Percentiles rank a stretch among this genome's conserved stretches.
These are phyloP conservation scores for Ptychoptera albimana DNA, from an alignment of 2,888 invertebrate genomes.

Conservation along the genomic window DNA sequence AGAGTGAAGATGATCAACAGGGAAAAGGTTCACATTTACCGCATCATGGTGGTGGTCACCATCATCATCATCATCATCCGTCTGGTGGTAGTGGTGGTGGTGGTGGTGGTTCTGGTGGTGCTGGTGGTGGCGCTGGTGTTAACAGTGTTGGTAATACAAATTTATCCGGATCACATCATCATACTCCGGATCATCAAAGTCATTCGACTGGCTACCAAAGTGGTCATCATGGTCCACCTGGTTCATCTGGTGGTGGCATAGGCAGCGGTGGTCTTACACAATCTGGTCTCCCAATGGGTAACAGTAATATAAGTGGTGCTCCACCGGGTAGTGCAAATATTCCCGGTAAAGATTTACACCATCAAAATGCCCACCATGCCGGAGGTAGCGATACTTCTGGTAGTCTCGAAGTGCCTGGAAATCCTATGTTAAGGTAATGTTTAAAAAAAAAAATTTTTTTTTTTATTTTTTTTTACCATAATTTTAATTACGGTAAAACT, in stretches of 20 bases:
- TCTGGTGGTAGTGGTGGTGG: conserved; percentile 18
- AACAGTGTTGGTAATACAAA: neutral
- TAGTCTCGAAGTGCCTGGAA: conserved; percentile 24
- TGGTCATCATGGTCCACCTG: conserved; percentile 8
- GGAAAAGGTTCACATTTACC: conserved; percentile 26
- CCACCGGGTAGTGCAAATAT: conserved; percentile 3
- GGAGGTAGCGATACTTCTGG: conserved; percentile 18
- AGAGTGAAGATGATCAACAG: conserved; percentile 79
- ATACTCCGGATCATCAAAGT: conserved; percentile 3
- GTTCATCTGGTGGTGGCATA: conserved; percentile 24
- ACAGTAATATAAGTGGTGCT: neutral
- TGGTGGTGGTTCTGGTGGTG: conserved; percentile 13
- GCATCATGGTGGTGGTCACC: conserved; percentile 19
- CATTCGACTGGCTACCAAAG: conserved; percentile 2
- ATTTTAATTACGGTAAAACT: neutral
- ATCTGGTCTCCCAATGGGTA: conserved; percentile 16
- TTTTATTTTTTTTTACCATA: neutral
- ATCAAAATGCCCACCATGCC: conserved; percentile 11
- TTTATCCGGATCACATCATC: conserved; percentile 7
- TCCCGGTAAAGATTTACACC: conserved; percentile 6
- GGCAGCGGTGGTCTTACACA: conserved; percentile 25
- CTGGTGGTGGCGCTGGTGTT: conserved; percentile 4
- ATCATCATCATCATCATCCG: conserved; percentile 10
- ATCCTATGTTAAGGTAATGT: conserved; percentile 22
- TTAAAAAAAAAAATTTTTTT: neutral